Base-by-base conservation (phyloP, 1,140 invertebrate species). In the Sitophilus oryzae region DNA sequence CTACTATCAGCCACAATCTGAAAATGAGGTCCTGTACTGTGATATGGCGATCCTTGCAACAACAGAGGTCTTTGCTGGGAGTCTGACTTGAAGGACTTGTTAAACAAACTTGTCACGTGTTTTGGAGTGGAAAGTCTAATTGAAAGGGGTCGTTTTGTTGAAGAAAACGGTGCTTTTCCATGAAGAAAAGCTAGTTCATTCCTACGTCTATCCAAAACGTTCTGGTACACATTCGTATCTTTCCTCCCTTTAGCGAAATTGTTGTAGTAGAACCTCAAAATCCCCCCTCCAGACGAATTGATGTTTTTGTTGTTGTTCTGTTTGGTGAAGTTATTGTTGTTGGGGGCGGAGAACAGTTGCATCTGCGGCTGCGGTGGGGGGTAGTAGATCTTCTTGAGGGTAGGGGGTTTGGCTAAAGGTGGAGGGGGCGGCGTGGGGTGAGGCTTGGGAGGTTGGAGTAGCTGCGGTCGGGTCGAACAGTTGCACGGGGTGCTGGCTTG, bases 1-100 rank as follows among this genome's bases (percentile, higher is more conserved):
- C 73, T 76, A 55, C 74, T 73, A 10, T 75, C 74, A 20, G 77
- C 70, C 11, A 78, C 74, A n/a, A n/a, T n/a, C 61, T 77, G 73
- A 35, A 77, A 76, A 59, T 76, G 75, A 15, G 76, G 69, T 56
- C 73, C 57, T 23, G 46, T 35, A 15, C 21, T 36, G 15, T 59
- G 51, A 42, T 62, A 62, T 19, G 46, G 48, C 10, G 56, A 58
- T 46, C 57, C 59, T 44, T 62, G 63, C 23, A 72, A 48, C 38
- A 71, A 50, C 10, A 72, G 57, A 10, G 70, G 70, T 30, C 70
- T 61, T 56, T 68, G 71, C 46, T 72, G 69, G 1, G 70, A 72
- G 56, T 72, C 69, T 4, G 68, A 63, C 16, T 66, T 62, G 51
- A 65, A 66, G 9, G 62, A 59, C 30, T 61, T 64, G 34, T 58